Evolutionary conservation across 2,888 invertebrate genomes (phyloP).

Genomic region (Steinernema hermaphroditum): DNA sequence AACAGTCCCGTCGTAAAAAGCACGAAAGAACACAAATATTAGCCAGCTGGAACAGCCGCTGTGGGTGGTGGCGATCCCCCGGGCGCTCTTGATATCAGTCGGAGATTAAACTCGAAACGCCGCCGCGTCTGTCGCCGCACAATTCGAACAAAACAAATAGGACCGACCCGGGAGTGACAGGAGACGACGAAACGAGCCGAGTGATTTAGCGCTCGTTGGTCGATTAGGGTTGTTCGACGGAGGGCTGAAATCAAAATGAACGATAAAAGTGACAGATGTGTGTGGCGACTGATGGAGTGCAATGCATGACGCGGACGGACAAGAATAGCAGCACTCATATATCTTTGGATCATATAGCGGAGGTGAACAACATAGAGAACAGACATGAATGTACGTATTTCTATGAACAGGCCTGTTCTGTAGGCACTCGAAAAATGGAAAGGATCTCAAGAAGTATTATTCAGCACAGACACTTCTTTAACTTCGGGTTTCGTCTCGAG

Average conservation of each 20-base stretch:
- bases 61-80: neutral
- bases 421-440: too few species aligned
- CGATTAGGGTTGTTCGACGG: too few species aligned
- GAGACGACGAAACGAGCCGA: neutral
- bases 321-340: too few species aligned
- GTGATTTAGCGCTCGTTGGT: too few species aligned
- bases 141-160: neutral
- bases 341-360: too few species aligned
- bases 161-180: neutral
- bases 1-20: neutral
- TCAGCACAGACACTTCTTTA: too few species aligned
- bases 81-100: slow-evolving; percentile 8
- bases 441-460: too few species aligned
- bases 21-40: neutral
- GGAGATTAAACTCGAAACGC: slow-evolving; percentile 8
- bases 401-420: too few species aligned
- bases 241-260: neutral
- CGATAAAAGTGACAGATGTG: neutral
- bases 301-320: too few species aligned
- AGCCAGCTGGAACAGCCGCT: neutral
- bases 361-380: too few species aligned
- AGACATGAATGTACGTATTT: too few species aligned
- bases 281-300: neutral
- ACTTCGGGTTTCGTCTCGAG: too few species aligned
- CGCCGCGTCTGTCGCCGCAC: neutral